Percentiles rank a stretch among this genome's conserved stretches.
Conservation (phyloP, 2,113 vertebrate genomes). For the Rhizomys pruinosus region DNA sequence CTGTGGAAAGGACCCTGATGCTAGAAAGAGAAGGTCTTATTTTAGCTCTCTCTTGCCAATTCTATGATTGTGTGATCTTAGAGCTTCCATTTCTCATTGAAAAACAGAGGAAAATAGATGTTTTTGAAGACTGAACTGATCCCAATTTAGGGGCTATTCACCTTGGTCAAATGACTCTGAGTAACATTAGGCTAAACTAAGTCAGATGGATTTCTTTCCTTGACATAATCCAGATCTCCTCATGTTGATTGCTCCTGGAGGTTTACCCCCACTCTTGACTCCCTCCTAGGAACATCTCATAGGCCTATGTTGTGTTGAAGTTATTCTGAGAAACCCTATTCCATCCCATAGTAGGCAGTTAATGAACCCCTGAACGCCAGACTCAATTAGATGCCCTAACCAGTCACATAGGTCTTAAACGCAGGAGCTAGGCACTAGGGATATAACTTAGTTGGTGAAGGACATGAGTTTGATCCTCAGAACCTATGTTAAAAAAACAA, state of each 20-base stretch:
- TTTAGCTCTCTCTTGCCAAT: background rate
- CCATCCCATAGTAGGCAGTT: too few species aligned
- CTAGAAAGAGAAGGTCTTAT: background rate
- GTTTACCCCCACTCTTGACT: background rate
- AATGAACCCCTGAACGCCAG: too few species aligned
- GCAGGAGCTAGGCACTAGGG: background rate
- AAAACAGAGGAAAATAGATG: background rate
- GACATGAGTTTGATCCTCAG: background rate
- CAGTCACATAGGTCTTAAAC: background rate
- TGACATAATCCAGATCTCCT: background rate
- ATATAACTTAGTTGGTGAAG: background rate
- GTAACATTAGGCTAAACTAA: background rate
- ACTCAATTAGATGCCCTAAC: background rate
- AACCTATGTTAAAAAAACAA: background rate
- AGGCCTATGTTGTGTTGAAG: background rate
- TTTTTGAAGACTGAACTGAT: conserved; percentile 22
- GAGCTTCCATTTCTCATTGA: conserved; percentile 2
- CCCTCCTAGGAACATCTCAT: background rate
- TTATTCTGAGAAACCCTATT: background rate
- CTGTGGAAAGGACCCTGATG: background rate
- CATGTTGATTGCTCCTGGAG: background rate
- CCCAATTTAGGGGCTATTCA: background rate
- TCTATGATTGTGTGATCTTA: background rate
- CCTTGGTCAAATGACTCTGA: background rate
- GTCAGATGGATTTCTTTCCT: background rate